These are phyloP conservation scores for Geodia barretti DNA, from an alignment of 37 sponge, comb jelly and placozoan species.

Conservation along the genomic window DNA sequence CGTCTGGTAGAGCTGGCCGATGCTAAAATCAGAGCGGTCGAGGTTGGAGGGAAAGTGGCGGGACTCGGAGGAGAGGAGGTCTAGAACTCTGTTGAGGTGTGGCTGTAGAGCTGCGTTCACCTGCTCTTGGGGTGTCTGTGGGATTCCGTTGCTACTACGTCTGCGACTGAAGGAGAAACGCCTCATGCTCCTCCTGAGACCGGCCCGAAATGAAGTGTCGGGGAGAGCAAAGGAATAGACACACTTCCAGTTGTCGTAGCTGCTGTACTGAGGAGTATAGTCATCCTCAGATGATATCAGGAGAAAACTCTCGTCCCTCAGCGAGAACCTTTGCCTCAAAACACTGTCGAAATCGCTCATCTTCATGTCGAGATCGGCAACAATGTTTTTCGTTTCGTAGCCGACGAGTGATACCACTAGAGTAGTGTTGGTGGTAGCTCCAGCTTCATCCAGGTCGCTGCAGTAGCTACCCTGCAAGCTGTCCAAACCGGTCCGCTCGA, in stretches of 20 bases:
- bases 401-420: constrained; percentile 58
- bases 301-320: constrained; percentile 43
- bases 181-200: constrained; percentile 32
- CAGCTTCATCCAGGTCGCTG: constrained; percentile 25
- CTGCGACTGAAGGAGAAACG: constrained; percentile 4
- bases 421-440: neutral
- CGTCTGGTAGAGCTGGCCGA: constrained; percentile 33
- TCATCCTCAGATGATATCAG: constrained; percentile 42
- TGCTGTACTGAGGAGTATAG: constrained; percentile 42
- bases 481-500: neutral
- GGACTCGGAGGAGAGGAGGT: constrained; percentile 25
- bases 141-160: neutral
- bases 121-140: neutral
- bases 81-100: constrained; percentile 8
- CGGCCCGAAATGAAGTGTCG: constrained; percentile 13
- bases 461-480: neutral
- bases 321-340: constrained; percentile 17
- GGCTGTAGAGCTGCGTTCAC: constrained; percentile 1
- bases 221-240: constrained; percentile 44
- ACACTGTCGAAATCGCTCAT: constrained; percentile 46
- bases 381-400: constrained; percentile 9
- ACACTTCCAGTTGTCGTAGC: constrained; percentile 46
- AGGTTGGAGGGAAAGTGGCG: constrained; percentile 50
- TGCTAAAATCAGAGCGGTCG: neutral
- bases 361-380: constrained; percentile 16